These are phyloP conservation scores for Scaptomyza polygonia DNA, from an alignment of 2,888 invertebrate species.

Conservation along the genomic window DNA sequence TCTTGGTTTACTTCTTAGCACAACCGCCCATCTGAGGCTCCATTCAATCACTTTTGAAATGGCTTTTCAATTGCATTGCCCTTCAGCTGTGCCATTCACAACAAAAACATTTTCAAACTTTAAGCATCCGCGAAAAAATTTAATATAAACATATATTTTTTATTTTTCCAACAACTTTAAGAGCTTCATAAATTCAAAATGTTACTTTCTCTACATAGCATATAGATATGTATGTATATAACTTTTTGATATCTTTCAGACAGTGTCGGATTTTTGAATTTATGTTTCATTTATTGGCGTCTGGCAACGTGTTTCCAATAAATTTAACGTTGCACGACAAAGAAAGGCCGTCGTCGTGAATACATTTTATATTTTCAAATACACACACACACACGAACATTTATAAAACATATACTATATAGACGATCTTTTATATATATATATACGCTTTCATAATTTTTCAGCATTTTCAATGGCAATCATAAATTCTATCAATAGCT, in stretches of 20 bases:
- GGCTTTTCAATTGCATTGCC: slow-evolving; percentile 71
- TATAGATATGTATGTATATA: not conserved
- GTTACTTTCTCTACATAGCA: no score
- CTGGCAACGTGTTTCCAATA: slow-evolving; percentile 68
- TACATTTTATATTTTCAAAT: slow-evolving; percentile 36
- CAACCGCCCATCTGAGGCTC: slow-evolving; percentile 25
- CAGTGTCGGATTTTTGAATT: slow-evolving; percentile 50
- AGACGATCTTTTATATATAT: not conserved
- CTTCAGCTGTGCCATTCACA: slow-evolving; percentile 25
- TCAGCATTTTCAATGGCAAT: slow-evolving; percentile 62
- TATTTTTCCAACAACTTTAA: no score
- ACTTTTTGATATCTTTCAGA: slow-evolving; percentile 9
- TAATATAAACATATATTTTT: no score
- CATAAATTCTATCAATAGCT: slow-evolving; percentile 71
- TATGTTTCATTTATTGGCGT: slow-evolving; percentile 77
- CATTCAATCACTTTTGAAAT: slow-evolving; percentile 55
- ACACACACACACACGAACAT: not conserved
- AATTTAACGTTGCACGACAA: slow-evolving; percentile 58
- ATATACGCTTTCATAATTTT: slow-evolving; percentile 49
- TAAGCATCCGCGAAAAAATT: not conserved
- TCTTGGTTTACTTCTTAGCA: not conserved
- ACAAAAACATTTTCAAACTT: slow-evolving; percentile 9
- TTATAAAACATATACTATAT: not conserved
- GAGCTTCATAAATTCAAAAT: no score
- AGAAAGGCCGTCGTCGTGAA: slow-evolving; percentile 54